Percentiles rank a stretch among this genome's conserved stretches.
Conservation (phyloP, 2,797 vertebrate genomes). For the Merluccius polli region DNA sequence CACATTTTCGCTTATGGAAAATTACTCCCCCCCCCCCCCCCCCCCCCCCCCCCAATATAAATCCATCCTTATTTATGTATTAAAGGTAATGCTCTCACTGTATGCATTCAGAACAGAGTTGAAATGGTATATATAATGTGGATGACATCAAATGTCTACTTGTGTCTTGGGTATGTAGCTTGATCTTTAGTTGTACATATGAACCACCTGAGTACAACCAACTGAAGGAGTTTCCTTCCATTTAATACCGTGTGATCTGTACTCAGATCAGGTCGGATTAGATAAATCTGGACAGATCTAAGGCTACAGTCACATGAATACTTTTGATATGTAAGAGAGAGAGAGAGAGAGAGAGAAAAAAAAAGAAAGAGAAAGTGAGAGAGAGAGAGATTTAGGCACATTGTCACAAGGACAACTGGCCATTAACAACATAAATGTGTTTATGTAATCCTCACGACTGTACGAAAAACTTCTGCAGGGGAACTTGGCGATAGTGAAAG, state of each 20-base stretch:
- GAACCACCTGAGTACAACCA: not conserved
- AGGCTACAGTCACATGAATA: not conserved
- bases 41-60: not conserved
- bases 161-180: too few relatives aligned
- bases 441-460: not conserved
- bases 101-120: not conserved
- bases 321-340: not conserved
- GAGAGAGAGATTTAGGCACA: not conserved
- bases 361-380: not conserved
- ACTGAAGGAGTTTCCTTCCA: not conserved
- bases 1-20: conserved; percentile 55
- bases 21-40: conserved; percentile 23
- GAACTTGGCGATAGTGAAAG: not conserved
- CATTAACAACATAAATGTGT: not conserved
- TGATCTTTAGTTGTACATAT: not conserved
- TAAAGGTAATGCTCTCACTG: not conserved
- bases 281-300: not conserved
- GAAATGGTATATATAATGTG: not conserved
- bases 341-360: not conserved
- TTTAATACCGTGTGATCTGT: not conserved
- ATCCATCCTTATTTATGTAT: not conserved
- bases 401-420: not conserved
- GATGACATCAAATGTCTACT: too few relatives aligned
- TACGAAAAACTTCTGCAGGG: not conserved
- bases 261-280: not conserved